Conservation (phyloP, 2,113 vertebrate species). For the Toxotes jaculatrix region DNA sequence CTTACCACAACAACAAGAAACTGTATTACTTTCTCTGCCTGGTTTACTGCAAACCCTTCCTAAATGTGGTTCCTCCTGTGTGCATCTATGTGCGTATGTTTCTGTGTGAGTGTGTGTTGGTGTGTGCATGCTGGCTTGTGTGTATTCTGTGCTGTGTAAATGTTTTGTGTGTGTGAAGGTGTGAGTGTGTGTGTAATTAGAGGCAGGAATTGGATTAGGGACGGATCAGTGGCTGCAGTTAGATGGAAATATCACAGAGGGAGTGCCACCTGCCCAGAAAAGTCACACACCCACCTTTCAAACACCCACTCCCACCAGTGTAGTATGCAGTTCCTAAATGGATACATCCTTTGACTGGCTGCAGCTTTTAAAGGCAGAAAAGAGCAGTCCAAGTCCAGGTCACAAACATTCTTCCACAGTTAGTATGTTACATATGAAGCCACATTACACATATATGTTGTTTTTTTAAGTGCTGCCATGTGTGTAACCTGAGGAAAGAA, state of each 20-base stretch:
- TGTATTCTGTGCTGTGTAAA: constrained; percentile 28
- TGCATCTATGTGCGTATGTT: not conserved
- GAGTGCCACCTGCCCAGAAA: constrained; percentile 49
- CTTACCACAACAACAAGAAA: constrained; percentile 43
- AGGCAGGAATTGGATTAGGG: constrained; percentile 73
- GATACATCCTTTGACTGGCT: not conserved
- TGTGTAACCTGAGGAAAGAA: not conserved
- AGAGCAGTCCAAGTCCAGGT: not conserved
- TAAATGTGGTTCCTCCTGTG: constrained; percentile 16
- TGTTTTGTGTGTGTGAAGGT: constrained; percentile 34
- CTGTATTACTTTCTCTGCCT: constrained; percentile 41
- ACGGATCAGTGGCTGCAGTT: constrained; percentile 63
- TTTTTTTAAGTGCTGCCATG: not conserved
- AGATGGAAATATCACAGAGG: constrained; percentile 70
- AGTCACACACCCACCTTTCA: constrained; percentile 23
- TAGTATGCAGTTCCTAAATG: not conserved
- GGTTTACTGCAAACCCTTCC: constrained; percentile 40
- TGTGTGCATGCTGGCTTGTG: constrained; percentile 35
- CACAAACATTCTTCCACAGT: not conserved
- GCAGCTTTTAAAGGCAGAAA: constrained; percentile 33
- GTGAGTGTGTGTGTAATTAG: constrained; percentile 59
- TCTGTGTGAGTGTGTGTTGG: constrained; percentile 37
- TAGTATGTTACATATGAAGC: not conserved
- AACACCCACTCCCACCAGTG: constrained; percentile 16
- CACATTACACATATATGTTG: not conserved